Base-by-base conservation (phyloP, 1,140 invertebrate species). In the Sinella curviseta region DNA sequence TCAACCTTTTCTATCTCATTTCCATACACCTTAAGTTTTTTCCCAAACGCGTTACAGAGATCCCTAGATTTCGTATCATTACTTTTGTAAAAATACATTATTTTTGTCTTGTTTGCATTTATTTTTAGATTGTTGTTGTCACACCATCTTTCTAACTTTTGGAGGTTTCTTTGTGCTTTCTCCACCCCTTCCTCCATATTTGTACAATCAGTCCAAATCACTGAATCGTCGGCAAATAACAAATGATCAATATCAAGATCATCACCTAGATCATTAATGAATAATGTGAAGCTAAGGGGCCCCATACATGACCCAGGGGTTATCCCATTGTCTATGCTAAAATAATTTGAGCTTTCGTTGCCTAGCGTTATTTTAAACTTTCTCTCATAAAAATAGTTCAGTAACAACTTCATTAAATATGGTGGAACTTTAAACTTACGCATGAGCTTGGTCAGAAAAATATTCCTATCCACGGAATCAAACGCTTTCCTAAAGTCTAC, bases 221-320 rank as follows among this genome's bases (percentile, higher is more conserved):
- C 84, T 17, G 83, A 84, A 76, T 86, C 83, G 48, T 85, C 85
- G 16, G 84, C 85, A 70, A 82, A 86, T 0, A 83, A 48, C 4
- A 60, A 4, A 26, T 77, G 60, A 12, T 78, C 77, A 20, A 78
- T 28, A 24, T 77, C 20, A 0, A 73, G 20, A 78, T 12, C 31
- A 30, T 74, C 73, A 8, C 80, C 80, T 12, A 85, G 79, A 67
- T 85, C 84, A 39, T 82, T 84, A 0, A 81, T 81, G 76, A 80
- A 85, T 12, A 84, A 74, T 12, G 78, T 81, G 74, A n/a, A 86
- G 16, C 85, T 70, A 0, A 81, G 57, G n/a, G 84, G 84, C 0
- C 84, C 82, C 1, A 86, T 67, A 0, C 83, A 78, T 28, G 84
- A 85, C 0, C 86, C 86, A 74, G 85, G 85, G 0, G 84, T 83